Conservation (phyloP, 2,888 invertebrate genomes). For the Arctia plantaginis region DNA sequence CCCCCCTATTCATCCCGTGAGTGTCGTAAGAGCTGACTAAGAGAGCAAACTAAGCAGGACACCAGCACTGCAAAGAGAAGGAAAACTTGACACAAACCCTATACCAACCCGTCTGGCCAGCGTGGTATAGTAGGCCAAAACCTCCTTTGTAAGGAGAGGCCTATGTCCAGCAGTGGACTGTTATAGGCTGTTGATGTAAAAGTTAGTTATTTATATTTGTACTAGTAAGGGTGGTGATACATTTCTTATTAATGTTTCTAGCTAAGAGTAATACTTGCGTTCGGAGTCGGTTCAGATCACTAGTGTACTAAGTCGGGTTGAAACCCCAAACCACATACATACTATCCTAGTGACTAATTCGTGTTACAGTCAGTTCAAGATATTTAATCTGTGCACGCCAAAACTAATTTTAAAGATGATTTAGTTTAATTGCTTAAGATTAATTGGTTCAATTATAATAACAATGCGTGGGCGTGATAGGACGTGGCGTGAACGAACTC, state of each 20-base stretch:
- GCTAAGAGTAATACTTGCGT: not conserved
- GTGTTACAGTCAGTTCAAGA: not conserved
- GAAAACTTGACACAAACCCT: too few species aligned
- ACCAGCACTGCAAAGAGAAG: too few species aligned
- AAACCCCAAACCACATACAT: not conserved
- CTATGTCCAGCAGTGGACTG: too few species aligned
- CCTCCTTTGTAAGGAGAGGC: too few species aligned
- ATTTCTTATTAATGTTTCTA: not conserved
- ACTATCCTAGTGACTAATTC: not conserved
- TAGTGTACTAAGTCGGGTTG: not conserved
- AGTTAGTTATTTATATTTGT: not conserved
- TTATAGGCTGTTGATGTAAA: too few species aligned
- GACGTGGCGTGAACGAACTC: slow-evolving; percentile 7
- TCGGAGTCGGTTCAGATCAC: too few species aligned
- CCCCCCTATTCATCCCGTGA: too few species aligned
- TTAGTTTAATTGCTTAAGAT: slow-evolving; percentile 19
- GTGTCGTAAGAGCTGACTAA: too few species aligned
- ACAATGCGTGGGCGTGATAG: slow-evolving; percentile 12
- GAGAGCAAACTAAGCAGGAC: too few species aligned
- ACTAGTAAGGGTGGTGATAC: too few species aligned
- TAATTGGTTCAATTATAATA: slow-evolving; percentile 17
- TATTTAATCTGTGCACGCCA: slow-evolving; percentile 10
- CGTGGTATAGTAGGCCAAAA: too few species aligned
- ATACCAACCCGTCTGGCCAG: too few species aligned
- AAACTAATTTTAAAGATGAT: slow-evolving; percentile 12